Percentiles rank a stretch among this genome's conserved stretches.
Evolutionary conservation across 2,113 vertebrate species (phyloP).

Genomic region (Otus sunia): DNA sequence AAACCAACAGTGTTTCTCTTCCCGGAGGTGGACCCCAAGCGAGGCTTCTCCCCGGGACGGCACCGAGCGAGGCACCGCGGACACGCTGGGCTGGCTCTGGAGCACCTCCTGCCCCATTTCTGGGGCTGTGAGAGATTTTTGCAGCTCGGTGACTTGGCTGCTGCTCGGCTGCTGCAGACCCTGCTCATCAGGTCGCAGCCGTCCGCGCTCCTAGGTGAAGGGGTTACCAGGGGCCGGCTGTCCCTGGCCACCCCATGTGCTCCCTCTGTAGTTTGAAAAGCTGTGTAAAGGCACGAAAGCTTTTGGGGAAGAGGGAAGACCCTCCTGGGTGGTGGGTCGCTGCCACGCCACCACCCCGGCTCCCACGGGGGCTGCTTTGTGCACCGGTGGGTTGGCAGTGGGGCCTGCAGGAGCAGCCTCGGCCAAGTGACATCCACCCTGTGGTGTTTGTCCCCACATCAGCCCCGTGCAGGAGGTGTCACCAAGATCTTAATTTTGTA

Average conservation of each 20-base stretch:
- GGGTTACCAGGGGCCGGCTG: background rate
- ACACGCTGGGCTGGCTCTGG: accelerated
- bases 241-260: accelerated
- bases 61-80: accelerated
- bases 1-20: background rate
- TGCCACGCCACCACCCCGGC: background rate
- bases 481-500: background rate
- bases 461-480: background rate
- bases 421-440: accelerated
- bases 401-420: background rate
- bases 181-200: background rate
- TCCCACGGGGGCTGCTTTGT: background rate
- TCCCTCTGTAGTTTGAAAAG: background rate
- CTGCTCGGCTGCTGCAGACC: background rate
- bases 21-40: background rate
- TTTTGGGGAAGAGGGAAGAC: background rate
- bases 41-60: background rate
- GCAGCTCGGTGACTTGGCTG: accelerated
- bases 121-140: background rate
- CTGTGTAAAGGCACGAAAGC: background rate
- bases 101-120: background rate
- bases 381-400: accelerated
- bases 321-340: accelerated
- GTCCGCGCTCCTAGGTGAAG: accelerated
- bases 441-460: background rate